phyloP scores from a whole-genome alignment of 1,140 invertebrate genomes.

The Drosophila pectinifera region DNA sequence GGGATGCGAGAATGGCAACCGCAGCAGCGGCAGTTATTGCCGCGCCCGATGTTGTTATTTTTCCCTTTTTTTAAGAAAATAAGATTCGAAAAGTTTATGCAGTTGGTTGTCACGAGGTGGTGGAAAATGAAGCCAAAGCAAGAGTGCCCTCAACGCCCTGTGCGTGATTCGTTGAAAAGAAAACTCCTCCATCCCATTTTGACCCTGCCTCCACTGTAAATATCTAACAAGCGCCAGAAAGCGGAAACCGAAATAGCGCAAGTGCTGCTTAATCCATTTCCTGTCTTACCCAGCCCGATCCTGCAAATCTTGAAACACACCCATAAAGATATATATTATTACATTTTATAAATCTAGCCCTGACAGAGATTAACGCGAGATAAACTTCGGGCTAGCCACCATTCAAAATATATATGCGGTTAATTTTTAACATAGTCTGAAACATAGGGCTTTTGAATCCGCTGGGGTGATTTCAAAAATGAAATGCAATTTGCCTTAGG shows the following conservation, averaged over 20 bases:
- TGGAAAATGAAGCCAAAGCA: conserved; percentile 52
- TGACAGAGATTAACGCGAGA: too few relatives aligned
- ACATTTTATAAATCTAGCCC: neutral
- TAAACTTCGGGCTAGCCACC: too few relatives aligned
- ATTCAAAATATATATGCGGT: too few relatives aligned
- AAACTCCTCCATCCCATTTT: conserved; percentile 2
- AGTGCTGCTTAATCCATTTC: conserved; percentile 78
- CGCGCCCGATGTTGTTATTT: conserved; percentile 24
- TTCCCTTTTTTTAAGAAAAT: conserved; percentile 51
- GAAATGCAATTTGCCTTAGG: too few relatives aligned
- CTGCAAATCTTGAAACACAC: conserved; percentile 55
- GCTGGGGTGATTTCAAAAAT: too few relatives aligned
- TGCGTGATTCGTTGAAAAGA: conserved; percentile 46
- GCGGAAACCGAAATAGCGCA: conserved; percentile 63
- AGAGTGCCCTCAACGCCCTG: conserved; percentile 28
- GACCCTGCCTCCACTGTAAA: conserved; percentile 19
- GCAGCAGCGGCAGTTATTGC: conserved; percentile 45
- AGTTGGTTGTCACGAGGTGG: conserved; percentile 65
- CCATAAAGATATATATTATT: too few relatives aligned
- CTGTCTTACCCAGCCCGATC: conserved; percentile 42
- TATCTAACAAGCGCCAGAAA: conserved; percentile 70
- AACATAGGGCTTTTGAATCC: too few relatives aligned
- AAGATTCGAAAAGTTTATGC: conserved; percentile 81
- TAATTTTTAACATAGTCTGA: too few relatives aligned
- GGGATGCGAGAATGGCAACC: conserved; percentile 42